Conservation (phyloP, 2,113 vertebrate genomes). For the Chroicocephalus ridibundus region DNA sequence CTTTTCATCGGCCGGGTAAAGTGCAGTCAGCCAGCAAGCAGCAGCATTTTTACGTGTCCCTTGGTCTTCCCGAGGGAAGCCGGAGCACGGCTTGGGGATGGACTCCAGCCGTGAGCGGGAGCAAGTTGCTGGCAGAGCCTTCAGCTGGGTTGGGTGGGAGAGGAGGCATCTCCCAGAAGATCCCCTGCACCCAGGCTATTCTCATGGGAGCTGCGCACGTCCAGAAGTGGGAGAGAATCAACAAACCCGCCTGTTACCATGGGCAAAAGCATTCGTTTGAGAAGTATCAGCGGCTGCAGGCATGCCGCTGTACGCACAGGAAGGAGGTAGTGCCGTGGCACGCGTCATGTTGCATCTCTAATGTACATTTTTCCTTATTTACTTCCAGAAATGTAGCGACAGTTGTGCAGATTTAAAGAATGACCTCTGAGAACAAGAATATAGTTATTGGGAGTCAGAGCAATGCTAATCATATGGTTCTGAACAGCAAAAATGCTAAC, state of each 20-base stretch:
- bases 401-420: background rate
- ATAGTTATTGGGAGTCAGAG: constrained; percentile 26
- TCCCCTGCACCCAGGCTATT: background rate
- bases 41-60: too few species aligned
- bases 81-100: rapidly evolving
- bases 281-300: too few species aligned
- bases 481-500: constrained; percentile 51
- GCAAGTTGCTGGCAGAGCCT: too few species aligned
- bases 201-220: background rate
- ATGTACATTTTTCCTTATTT: background rate
- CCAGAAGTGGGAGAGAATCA: background rate
- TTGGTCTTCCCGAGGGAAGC: background rate
- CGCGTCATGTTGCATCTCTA: background rate
- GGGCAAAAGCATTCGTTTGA: background rate
- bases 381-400: background rate
- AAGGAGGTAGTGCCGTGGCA: background rate
- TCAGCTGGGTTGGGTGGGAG: background rate
- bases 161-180: too few species aligned
- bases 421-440: constrained; percentile 54
- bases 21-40: background rate
- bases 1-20: background rate
- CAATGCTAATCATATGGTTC: constrained; percentile 56
- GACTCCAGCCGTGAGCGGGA: background rate
- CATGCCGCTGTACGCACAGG: rapidly evolving
- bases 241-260: background rate